Conservation (phyloP, 2,888 invertebrate genomes). For the Cheilosia urbana region DNA sequence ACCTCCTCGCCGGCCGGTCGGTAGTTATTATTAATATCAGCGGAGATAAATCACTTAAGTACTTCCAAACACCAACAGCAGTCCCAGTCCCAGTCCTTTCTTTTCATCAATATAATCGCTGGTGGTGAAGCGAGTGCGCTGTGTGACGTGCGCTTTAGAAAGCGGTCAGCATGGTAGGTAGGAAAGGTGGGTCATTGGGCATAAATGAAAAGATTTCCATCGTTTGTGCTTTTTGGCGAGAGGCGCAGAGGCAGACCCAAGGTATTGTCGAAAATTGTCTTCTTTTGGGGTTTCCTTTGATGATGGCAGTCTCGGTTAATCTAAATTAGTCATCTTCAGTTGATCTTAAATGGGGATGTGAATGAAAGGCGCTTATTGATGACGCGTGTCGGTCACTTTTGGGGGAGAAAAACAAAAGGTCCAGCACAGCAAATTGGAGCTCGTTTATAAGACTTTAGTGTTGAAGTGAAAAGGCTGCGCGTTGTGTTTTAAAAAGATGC, state of each 20-base stretch:
- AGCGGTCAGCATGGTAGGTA: constrained; percentile 23
- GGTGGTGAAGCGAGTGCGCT: not conserved
- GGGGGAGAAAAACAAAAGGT: constrained; percentile 17
- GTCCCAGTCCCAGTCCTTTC: constrained; percentile 49
- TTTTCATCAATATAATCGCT: constrained; percentile 43
- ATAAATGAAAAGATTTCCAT: constrained; percentile 43
- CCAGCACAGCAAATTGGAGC: constrained; percentile 32
- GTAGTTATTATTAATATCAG: constrained; percentile 61
- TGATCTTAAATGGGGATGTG: constrained; percentile 68
- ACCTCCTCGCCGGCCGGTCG: constrained; percentile 46
- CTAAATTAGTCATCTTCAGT: constrained; percentile 75
- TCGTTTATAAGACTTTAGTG: constrained; percentile 48
- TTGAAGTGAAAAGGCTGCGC: constrained; percentile 17
- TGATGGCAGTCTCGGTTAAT: constrained; percentile 67
- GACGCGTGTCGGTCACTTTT: constrained; percentile 73
- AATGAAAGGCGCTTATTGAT: constrained; percentile 76
- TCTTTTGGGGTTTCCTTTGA: constrained; percentile 57
- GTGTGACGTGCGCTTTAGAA: constrained; percentile 43
- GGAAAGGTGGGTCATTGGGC: not conserved
- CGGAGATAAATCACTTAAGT: constrained; percentile 72
- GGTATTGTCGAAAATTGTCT: constrained; percentile 51
- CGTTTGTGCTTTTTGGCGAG: constrained; percentile 45
- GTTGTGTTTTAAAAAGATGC: constrained; percentile 36
- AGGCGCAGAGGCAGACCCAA: not conserved
- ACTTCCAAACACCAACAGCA: constrained; percentile 61